Evolutionary conservation across 2,113 vertebrate genomes (phyloP).

Genomic region (Myotis davidii): DNA sequence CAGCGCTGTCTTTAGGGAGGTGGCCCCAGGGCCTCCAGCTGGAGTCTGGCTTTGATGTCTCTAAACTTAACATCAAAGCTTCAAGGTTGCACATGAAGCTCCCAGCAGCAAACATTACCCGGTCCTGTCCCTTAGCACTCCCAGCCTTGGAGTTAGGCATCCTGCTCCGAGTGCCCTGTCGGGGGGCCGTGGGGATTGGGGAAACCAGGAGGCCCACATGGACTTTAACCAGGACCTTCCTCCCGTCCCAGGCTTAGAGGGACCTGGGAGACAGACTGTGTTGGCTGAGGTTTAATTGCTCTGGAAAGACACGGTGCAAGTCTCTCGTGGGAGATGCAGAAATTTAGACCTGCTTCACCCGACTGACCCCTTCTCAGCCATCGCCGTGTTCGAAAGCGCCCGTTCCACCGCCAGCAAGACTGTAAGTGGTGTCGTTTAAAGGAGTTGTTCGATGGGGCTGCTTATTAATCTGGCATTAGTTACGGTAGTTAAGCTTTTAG

Average conservation of each 20-base stretch:
- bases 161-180: background rate
- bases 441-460: conserved; percentile 58
- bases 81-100: background rate
- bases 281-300: background rate
- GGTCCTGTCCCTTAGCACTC: background rate
- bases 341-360: conserved; percentile 59
- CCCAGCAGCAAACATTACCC: background rate
- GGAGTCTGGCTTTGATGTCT: conserved; percentile 55
- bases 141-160: accelerated
- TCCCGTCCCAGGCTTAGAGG: background rate
- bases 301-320: background rate
- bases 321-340: background rate
- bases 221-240: background rate
- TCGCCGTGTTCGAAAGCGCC: background rate
- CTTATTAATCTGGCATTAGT: conserved; percentile 84
- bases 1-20: background rate
- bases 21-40: background rate
- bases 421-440: conserved; percentile 60
- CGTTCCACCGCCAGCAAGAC: background rate
- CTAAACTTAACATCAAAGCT: background rate
- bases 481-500: conserved; percentile 83
- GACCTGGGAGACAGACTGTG: background rate
- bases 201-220: background rate
- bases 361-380: conserved; percentile 47
- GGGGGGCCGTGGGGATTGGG: background rate